Evolutionary conservation across 2,113 vertebrate species (phyloP).

Genomic region (Eclectus roratus): DNA sequence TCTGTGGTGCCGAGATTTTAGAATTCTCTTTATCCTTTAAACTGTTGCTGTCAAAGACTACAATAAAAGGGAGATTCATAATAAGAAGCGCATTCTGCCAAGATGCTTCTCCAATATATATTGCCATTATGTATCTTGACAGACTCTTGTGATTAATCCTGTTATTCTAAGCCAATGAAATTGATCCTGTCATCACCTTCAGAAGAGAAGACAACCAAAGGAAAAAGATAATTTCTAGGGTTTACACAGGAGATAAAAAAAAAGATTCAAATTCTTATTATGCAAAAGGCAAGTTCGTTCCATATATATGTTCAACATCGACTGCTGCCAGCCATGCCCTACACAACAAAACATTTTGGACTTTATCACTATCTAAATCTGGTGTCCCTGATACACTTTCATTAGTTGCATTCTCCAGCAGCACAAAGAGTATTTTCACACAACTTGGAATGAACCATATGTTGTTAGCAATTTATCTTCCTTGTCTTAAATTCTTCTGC

Average conservation of each 20-base stretch:
- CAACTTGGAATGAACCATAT: slow-evolving; percentile 31
- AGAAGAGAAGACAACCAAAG: slow-evolving; percentile 18
- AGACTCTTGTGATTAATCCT: slow-evolving; percentile 52
- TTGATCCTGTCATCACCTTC: slow-evolving; percentile 50
- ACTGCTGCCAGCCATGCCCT: fast-evolving
- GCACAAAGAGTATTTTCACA: slow-evolving; percentile 32
- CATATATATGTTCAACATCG: neutral
- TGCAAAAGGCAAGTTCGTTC: neutral
- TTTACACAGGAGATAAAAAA: slow-evolving; percentile 25
- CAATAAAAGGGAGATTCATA: slow-evolving; percentile 13
- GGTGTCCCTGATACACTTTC: neutral
- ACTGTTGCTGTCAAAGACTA: slow-evolving; percentile 25
- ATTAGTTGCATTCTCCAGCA: slow-evolving; percentile 29
- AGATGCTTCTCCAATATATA: neutral
- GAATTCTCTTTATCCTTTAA: slow-evolving; percentile 20
- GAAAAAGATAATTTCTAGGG: slow-evolving; percentile 20
- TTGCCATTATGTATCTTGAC: slow-evolving; percentile 45
- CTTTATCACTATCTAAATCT: neutral
- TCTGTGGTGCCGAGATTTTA: slow-evolving; percentile 30
- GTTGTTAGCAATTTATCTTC: slow-evolving; percentile 52
- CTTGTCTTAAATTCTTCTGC: slow-evolving; percentile 43
- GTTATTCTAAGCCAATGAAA: slow-evolving; percentile 57
- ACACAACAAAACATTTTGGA: neutral
- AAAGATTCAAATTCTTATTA: neutral
- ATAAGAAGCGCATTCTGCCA: neutral